These are phyloP conservation scores for Drosophila ficusphila DNA, from an alignment of 1,140 invertebrate genomes.

Conservation along the genomic window DNA sequence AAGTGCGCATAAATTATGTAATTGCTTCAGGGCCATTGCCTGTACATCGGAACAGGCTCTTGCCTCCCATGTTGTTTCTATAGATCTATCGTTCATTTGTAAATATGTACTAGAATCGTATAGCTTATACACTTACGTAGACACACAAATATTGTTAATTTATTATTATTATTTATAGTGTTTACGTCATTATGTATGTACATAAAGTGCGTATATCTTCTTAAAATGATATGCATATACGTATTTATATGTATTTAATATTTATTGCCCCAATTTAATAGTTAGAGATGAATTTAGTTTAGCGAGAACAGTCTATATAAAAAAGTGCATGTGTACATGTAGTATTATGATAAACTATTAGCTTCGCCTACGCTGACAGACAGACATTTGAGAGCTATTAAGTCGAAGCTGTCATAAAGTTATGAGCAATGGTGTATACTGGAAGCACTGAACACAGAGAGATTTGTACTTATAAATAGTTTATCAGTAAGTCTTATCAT, in stretches of 20 bases:
- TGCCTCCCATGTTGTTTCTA: conserved; percentile 51
- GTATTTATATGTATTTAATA: conserved; percentile 69
- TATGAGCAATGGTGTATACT: conserved; percentile 66
- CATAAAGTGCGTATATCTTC: conserved; percentile 36
- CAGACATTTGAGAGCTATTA: conserved; percentile 23
- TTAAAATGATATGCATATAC: conserved; percentile 41
- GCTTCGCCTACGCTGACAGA: conserved; percentile 54
- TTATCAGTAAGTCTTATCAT: conserved; percentile 75
- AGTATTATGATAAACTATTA: conserved; percentile 63
- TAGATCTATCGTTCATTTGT: conserved; percentile 66
- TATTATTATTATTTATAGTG: conserved; percentile 53
- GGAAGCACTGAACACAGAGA: conserved; percentile 60
- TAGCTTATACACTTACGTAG: conserved; percentile 52
- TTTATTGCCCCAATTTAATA: conserved; percentile 74
- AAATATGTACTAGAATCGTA: conserved; percentile 66
- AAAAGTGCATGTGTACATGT: conserved; percentile 33
- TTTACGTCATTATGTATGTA: conserved; percentile 38
- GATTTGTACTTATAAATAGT: conserved; percentile 81
- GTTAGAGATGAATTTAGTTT: conserved; percentile 81
- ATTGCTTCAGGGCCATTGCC: conserved; percentile 39
- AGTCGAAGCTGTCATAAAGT: conserved; percentile 34
- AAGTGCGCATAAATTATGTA: conserved; percentile 46
- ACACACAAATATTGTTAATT: conserved; percentile 70
- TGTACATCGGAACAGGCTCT: conserved; percentile 5
- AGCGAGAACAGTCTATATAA: conserved; percentile 50